Base-by-base conservation (phyloP, 2,113 vertebrate genomes). In the Strix aluco region DNA sequence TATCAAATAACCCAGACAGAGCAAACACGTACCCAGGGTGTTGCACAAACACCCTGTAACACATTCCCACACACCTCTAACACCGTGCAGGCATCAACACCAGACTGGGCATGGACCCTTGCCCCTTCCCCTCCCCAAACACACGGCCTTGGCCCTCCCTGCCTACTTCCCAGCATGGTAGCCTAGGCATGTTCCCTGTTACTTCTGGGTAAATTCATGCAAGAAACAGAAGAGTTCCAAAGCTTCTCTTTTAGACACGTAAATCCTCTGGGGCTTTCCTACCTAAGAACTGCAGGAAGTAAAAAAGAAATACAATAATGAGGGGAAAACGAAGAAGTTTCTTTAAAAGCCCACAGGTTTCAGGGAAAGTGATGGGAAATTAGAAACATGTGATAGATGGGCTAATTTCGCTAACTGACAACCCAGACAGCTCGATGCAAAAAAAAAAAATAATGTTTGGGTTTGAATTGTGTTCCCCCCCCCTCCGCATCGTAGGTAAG, bases 381-480 rank as follows among this genome's bases (percentile, higher is more conserved):
- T 78, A 89, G 57, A 92, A 40, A 18, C 1, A 7, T 58, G 55
- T 94, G 88, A 95, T 63, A 92, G 91, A 96, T 81, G 27, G 65
- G 69, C 61, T 96, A 71, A 97, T 97, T 96, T 79, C 40, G 61
- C 36, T 66, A 86, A 90, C 67, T 95, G 96, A 96, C 96, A 97
- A 57, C 44, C 47, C 83, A 94, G 92, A 95, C 92, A 96, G 80
- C 34, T 95, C 2, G 1, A 40, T 72, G 32, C 15, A 51, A 71
- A 30, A 79, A 63, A 71, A 74, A 40, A 36, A 22, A n/a, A 16
- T 3, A 29, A 19, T 51, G 82, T 95, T 88, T 96, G 79, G 86
- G 87, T 86, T 95, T 86, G 82, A 51, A 86, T 78, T 84, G 29
- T 91, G 75, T 79, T 74, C 4, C 6, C 6, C 30, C 30, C 36